Conservation (phyloP, 2,113 vertebrate genomes). For the Aix galericulata region DNA sequence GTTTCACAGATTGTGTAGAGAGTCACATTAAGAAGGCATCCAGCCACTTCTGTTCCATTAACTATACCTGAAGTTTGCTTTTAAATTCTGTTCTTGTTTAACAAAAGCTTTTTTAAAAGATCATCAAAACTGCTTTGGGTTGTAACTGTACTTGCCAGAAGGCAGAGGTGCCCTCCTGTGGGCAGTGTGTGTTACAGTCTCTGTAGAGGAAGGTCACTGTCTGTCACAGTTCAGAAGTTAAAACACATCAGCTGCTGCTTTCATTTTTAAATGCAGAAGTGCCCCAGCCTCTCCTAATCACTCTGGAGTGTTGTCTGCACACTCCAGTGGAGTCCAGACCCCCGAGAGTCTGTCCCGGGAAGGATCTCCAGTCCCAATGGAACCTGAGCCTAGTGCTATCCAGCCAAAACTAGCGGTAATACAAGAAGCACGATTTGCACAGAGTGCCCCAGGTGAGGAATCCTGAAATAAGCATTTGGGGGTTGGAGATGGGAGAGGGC, state of each 20-base stretch:
- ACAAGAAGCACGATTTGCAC: slow-evolving; percentile 94
- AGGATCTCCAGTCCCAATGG: slow-evolving; percentile 93
- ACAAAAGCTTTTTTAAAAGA: neutral
- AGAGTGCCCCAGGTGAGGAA: slow-evolving; percentile 89
- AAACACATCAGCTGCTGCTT: slow-evolving; percentile 59
- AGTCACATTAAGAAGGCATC: slow-evolving; percentile 8
- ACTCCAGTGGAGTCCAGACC: slow-evolving; percentile 97
- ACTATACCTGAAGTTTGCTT: neutral
- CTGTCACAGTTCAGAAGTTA: neutral
- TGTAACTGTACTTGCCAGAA: slow-evolving; percentile 10
- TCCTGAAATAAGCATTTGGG: neutral
- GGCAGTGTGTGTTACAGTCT: neutral
- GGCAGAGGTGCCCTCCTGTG: slow-evolving; percentile 37
- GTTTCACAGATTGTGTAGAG: neutral
- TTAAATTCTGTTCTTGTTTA: neutral
- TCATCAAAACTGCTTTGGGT: neutral
- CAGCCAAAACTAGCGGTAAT: slow-evolving; percentile 96
- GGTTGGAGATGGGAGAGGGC: neutral
- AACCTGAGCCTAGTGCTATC: slow-evolving; percentile 84
- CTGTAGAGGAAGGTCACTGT: neutral
- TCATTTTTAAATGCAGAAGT: slow-evolving; percentile 82
- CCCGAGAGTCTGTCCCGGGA: slow-evolving; percentile 96
- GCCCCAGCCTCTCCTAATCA: slow-evolving; percentile 97
- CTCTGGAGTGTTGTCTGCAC: slow-evolving; percentile 91
- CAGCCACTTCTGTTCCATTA: slow-evolving; percentile 13